A percentile compares a stretch with the other conserved stretches of the same genome.
These are phyloP conservation scores for Hemistola chrysoprasaria DNA, from an alignment of 2,888 invertebrate species.

Conservation along the genomic window DNA sequence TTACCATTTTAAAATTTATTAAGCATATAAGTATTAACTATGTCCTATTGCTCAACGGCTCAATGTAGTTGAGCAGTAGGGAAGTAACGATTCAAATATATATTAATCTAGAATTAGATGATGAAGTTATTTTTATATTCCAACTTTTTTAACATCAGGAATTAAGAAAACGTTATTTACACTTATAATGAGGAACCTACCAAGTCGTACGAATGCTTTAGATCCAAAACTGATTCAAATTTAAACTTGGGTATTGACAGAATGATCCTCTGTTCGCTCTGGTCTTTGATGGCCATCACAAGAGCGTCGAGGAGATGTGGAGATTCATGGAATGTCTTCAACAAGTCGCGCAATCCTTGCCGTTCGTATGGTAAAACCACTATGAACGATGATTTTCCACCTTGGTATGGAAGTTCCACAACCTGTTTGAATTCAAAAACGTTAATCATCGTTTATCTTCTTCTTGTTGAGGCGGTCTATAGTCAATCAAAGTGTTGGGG, in stretches of 20 bases:
- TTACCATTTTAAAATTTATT: too few relatives aligned
- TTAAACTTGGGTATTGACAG: constrained; percentile 81
- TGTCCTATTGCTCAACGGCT: too few relatives aligned
- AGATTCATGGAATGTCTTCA: constrained; percentile 40
- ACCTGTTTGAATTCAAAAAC: constrained; percentile 56
- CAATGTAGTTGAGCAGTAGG: too few relatives aligned
- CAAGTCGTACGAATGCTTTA: constrained; percentile 18
- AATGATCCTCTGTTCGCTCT: constrained; percentile 60
- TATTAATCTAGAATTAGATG: too few relatives aligned
- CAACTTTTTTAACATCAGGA: too few relatives aligned
- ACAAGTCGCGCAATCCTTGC: constrained; percentile 75
- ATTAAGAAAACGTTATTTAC: neutral
- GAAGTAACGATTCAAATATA: too few relatives aligned
- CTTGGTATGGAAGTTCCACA: constrained; percentile 87
- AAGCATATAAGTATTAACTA: too few relatives aligned
- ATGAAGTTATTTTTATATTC: too few relatives aligned
- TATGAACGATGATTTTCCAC: constrained; percentile 84
- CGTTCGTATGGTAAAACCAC: constrained; percentile 86
- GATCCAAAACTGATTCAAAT: constrained; percentile 37
- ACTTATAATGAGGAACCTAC: neutral
- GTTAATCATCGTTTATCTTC: too few relatives aligned
- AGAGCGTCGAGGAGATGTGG: constrained; percentile 47
- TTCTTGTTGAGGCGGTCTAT: too few relatives aligned
- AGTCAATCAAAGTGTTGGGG: neutral
- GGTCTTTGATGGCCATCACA: constrained; percentile 72